These are phyloP conservation scores for Protaetia brevitarsis DNA, from an alignment of 1,140 invertebrate species.

Conservation along the genomic window DNA sequence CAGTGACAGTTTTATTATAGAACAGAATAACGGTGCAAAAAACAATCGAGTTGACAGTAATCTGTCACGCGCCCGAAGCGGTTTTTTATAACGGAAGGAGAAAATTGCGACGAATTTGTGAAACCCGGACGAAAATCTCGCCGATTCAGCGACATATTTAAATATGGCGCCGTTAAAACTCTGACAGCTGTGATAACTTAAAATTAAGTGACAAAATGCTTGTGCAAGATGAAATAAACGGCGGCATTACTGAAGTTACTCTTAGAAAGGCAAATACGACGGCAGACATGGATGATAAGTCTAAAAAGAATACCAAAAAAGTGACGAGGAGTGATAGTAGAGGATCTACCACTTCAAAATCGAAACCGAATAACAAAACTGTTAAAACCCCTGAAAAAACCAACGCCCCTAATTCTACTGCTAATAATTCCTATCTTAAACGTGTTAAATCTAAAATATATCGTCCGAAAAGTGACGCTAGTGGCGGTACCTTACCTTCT, in stretches of 20 bases:
- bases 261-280: not conserved
- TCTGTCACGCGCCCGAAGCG: constrained; percentile 37
- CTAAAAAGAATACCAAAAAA: not conserved
- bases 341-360: not conserved
- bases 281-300: not conserved
- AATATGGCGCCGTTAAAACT: constrained; percentile 30
- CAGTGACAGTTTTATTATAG: constrained; percentile 46
- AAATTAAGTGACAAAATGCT: constrained; percentile 21
- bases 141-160: constrained; percentile 44
- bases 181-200: constrained; percentile 24
- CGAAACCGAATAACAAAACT: not conserved
- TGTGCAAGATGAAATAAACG: not conserved
- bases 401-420: not conserved
- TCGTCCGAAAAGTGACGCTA: constrained; percentile 42
- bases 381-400: not conserved
- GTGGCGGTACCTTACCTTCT: constrained; percentile 17
- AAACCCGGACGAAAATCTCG: constrained; percentile 40
- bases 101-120: constrained; percentile 30
- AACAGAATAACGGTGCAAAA: constrained; percentile 29
- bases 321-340: constrained; percentile 5
- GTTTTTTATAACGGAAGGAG: constrained; percentile 34
- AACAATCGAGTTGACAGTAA: constrained; percentile 22
- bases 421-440: constrained; percentile 43
- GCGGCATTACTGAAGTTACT: not conserved
- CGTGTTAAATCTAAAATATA: constrained; percentile 46